These are phyloP conservation scores for Acanthurus lineatus DNA, from an alignment of 2,797 vertebrate species.

Conservation along the genomic window DNA sequence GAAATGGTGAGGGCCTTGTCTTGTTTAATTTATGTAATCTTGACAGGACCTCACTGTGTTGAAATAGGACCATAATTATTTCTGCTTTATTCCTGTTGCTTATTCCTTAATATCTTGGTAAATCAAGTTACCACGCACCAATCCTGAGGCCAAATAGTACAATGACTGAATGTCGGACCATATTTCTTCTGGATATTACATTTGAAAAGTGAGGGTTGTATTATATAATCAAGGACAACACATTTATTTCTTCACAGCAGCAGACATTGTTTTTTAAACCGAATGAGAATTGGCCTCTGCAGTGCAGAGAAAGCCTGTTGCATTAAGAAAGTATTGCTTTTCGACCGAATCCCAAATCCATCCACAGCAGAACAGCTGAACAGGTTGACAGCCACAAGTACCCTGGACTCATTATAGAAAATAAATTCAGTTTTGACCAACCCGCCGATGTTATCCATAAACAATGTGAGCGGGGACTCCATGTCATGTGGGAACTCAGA, in stretches of 20 bases:
- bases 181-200: not conserved
- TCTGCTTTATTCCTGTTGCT: not conserved
- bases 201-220: not conserved
- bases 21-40: not conserved
- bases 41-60: not conserved
- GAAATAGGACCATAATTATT: not conserved
- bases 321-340: not conserved
- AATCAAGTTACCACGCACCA: not conserved
- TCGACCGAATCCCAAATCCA: not conserved
- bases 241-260: constrained; percentile 5
- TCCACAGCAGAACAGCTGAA: not conserved
- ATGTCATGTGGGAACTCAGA: no score
- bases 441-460: not conserved
- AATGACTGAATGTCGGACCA: not conserved
- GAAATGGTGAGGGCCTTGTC: not conserved
- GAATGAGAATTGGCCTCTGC: no score
- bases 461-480: no score
- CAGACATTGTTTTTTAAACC: not conserved
- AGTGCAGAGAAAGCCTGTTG: not conserved
- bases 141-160: not conserved
- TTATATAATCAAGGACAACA: not conserved
- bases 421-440: constrained; percentile 4
- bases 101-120: not conserved
- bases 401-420: constrained; percentile 7
- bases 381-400: not conserved